Evolutionary conservation across 2,797 vertebrate genomes (phyloP).

Genomic region (Tauraco hartlaubi): DNA sequence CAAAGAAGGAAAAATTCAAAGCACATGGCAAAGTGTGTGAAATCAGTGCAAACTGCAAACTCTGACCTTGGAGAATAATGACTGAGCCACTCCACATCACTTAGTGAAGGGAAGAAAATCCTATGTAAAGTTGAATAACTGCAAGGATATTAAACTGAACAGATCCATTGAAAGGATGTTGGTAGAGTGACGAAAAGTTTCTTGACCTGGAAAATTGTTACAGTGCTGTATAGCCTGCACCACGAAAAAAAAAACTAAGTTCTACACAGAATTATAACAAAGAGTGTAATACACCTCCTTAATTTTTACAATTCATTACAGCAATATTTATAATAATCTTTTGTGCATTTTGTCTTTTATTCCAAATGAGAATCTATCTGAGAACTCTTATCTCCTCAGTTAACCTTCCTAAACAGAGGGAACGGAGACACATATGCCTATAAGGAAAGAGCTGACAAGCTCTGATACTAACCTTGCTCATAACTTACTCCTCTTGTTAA

Average conservation of each 20-base stretch:
- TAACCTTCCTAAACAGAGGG: not conserved
- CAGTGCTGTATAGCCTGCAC: not conserved
- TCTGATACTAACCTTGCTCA: not conserved
- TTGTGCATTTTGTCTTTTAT: not conserved
- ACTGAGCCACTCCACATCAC: not conserved
- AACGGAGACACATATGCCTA: not conserved
- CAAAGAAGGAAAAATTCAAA: not conserved
- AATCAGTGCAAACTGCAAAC: not conserved
- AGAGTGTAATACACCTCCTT: not conserved
- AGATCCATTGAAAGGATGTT: not conserved
- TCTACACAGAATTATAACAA: not conserved
- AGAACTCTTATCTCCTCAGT: not conserved
- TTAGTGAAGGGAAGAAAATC: slow-evolving; percentile 5
- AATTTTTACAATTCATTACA: not conserved
- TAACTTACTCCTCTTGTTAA: not conserved
- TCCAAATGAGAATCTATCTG: not conserved
- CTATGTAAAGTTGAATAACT: slow-evolving; percentile 5
- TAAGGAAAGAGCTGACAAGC: not conserved
- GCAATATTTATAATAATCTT: not conserved
- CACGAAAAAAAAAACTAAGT: not conserved
- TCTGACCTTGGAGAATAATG: slow-evolving; percentile 7
- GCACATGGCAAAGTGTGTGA: not conserved
- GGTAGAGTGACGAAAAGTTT: not conserved
- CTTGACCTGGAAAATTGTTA: slow-evolving; percentile 37
- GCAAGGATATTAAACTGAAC: not conserved